Conservation (phyloP, 2,888 invertebrate species). For the Pristionchus japonicus region DNA sequence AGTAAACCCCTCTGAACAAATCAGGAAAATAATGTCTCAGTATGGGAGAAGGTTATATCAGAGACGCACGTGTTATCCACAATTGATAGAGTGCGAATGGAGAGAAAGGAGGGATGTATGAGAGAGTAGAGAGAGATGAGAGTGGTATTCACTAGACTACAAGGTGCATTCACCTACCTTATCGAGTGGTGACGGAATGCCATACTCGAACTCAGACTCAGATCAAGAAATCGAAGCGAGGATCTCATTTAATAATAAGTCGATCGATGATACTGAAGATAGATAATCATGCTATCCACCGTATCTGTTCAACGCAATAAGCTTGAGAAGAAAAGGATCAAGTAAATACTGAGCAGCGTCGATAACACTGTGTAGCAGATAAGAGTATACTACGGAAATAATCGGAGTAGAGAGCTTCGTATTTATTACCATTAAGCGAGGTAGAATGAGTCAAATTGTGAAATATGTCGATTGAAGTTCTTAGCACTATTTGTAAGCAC, state of each 20-base stretch:
- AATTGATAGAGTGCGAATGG: background rate
- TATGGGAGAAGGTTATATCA: background rate
- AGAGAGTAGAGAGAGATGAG: background rate
- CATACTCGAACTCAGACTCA: background rate
- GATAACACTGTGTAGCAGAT: background rate
- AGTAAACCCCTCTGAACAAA: background rate
- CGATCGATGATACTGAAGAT: no score
- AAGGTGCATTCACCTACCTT: slow-evolving; percentile 19
- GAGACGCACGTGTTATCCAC: background rate
- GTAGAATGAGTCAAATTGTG: background rate
- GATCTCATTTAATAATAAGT: background rate
- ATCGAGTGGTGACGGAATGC: background rate
- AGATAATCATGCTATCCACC: no score
- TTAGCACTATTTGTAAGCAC: background rate
- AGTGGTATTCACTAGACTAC: background rate
- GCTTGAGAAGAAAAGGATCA: background rate
- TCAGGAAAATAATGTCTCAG: background rate
- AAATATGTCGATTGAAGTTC: background rate
- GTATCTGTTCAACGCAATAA: background rate
- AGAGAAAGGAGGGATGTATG: background rate
- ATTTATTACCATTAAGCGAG: background rate
- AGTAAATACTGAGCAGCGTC: background rate
- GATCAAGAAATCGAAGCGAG: background rate
- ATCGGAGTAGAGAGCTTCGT: background rate
- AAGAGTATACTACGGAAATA: background rate